A percentile compares a stretch with the other conserved stretches of the same genome.
Evolutionary conservation across 2,113 vertebrate genomes (phyloP).

Genomic region (Chrysochloris asiatica): DNA sequence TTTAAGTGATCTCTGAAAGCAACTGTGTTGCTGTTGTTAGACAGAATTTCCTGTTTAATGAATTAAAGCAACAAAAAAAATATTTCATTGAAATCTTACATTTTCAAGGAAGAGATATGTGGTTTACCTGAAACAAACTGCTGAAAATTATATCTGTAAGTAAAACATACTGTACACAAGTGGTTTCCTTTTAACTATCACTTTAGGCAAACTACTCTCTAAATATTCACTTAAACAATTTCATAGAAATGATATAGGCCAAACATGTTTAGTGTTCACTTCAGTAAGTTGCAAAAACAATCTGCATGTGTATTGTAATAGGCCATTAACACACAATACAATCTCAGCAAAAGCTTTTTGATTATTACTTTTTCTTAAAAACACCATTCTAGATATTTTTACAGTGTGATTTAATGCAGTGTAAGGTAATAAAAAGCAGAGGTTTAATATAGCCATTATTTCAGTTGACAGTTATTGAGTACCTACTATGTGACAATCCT

Average conservation of each 20-base stretch:
- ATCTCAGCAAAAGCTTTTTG: slow-evolving; percentile 76
- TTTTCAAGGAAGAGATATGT: slow-evolving; percentile 71
- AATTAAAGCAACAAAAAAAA: slow-evolving; percentile 77
- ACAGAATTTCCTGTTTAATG: slow-evolving; percentile 81
- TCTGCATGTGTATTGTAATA: slow-evolving; percentile 77
- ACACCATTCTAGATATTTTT: slow-evolving; percentile 35
- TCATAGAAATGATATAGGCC: slow-evolving; percentile 74
- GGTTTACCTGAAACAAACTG: slow-evolving; percentile 77
- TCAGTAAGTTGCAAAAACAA: slow-evolving; percentile 76
- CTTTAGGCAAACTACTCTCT: slow-evolving; percentile 68
- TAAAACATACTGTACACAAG: slow-evolving; percentile 68
- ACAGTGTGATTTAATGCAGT: slow-evolving; percentile 71
- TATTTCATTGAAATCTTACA: slow-evolving; percentile 24
- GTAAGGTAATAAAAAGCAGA: slow-evolving; percentile 69
- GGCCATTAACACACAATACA: slow-evolving; percentile 78
- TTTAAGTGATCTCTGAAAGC: slow-evolving; percentile 83
- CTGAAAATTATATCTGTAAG: slow-evolving; percentile 63
- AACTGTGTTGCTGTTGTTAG: slow-evolving; percentile 76
- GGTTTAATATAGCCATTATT: not conserved
- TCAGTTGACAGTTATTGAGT: not conserved
- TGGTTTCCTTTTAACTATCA: slow-evolving; percentile 77
- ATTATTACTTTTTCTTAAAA: slow-evolving; percentile 76
- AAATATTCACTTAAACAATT: slow-evolving; percentile 78
- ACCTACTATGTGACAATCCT: not conserved
- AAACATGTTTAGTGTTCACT: slow-evolving; percentile 77